Conservation (phyloP, 2,888 invertebrate genomes). For the Mechanitis messenoides region DNA sequence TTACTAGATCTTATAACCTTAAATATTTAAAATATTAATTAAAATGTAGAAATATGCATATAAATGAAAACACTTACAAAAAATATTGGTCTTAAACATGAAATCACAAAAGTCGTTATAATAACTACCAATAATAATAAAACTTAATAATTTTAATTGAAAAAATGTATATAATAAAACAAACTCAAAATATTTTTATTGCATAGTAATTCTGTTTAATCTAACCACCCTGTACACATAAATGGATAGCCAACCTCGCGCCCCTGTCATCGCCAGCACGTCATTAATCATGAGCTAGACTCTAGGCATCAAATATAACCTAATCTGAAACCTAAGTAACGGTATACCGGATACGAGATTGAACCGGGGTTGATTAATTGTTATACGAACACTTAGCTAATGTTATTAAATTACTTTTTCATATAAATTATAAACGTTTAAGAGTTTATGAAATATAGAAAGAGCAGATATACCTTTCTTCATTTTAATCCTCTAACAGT, state of each 20-base stretch:
- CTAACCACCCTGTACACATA: slow-evolving; percentile 47
- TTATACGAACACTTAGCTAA: slow-evolving; percentile 13
- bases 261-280: slow-evolving; percentile 60
- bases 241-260: slow-evolving; percentile 48
- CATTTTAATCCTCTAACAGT: too few relatives aligned
- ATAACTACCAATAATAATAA: too few relatives aligned
- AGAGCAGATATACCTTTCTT: too few relatives aligned
- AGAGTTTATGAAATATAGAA: not conserved
- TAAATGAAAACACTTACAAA: too few relatives aligned
- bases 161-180: too few relatives aligned
- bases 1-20: slow-evolving; percentile 13
- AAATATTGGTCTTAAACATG: too few relatives aligned
- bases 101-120: too few relatives aligned
- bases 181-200: too few relatives aligned
- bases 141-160: too few relatives aligned
- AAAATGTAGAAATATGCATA: too few relatives aligned
- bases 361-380: slow-evolving; percentile 30
- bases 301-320: slow-evolving; percentile 53
- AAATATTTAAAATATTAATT: too few relatives aligned
- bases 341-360: slow-evolving; percentile 26
- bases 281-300: slow-evolving; percentile 66
- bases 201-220: slow-evolving; percentile 20
- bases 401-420: slow-evolving; percentile 9
- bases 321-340: slow-evolving; percentile 38
- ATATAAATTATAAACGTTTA: not conserved